phyloP scores from a whole-genome alignment of 2,113 vertebrate genomes.

The Scytalopus superciliaris region DNA sequence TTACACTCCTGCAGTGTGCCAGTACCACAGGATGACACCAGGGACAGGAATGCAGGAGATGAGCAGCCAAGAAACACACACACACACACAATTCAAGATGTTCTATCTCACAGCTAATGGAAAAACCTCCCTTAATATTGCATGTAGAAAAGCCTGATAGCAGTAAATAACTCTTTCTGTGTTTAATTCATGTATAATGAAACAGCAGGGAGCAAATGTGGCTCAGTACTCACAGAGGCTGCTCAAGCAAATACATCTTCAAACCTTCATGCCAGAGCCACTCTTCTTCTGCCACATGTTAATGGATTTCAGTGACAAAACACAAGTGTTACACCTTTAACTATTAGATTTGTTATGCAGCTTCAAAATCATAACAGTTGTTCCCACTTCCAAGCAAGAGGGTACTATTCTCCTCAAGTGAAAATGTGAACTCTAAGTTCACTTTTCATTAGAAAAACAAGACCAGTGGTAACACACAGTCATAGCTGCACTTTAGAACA shows the following conservation, averaged over 20 bases:
- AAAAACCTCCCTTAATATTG: neutral
- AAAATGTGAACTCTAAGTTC: neutral
- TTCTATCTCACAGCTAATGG: neutral
- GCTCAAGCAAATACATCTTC: neutral
- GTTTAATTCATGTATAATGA: constrained; percentile 3
- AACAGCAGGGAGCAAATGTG: neutral
- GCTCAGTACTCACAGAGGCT: neutral
- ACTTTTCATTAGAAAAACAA: neutral
- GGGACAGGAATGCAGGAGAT: neutral
- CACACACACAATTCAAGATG: neutral
- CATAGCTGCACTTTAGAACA: neutral
- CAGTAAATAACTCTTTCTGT: neutral
- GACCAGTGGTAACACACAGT: no score
- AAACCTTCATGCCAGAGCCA: neutral
- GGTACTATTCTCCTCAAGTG: neutral
- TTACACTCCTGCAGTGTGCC: neutral
- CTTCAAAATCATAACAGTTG: neutral
- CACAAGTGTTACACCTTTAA: neutral
- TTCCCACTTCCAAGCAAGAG: neutral
- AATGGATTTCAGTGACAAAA: neutral
- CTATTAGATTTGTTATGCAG: neutral
- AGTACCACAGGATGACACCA: neutral
- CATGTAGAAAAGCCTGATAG: neutral
- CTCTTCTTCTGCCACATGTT: neutral
- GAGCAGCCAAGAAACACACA: neutral